Base-by-base conservation (phyloP, 1,140 invertebrate species). In the Lepidotrigona ventralis region DNA sequence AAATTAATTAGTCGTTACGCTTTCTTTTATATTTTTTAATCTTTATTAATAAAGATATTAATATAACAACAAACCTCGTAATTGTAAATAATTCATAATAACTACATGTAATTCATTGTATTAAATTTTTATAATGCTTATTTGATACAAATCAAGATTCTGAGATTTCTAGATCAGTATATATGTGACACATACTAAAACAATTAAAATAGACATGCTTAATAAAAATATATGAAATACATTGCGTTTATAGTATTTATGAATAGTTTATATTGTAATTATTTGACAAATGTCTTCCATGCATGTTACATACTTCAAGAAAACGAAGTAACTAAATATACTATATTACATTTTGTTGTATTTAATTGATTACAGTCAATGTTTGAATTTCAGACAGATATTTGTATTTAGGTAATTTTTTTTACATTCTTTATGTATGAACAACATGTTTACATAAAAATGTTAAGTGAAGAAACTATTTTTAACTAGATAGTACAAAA, bases 11-110 rank as follows among this genome's bases (percentile, higher is more conserved):
- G 11, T 79, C 2, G 11, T 71, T 58, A 26, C 19, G 2, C 15
- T 79, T 29, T 51, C 29, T 68, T 51, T 58, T 23, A 69, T 72
- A 76, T 51, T 46, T 72, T 71, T 56, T 72, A 71, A 46, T 72
- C 56, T n/a, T 72, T 33, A 33, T 46, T 46, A 71, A 79, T 79
- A 60, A 74, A 81, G 46, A 75, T 69, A 84, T 51, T 56, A 69
- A 54, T 81, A 23, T 56, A 81, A 75, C 26, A 39, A 60, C 39
- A 71, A 79, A n/a, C 0, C 39, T 84, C 3, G 39, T 74, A 60
- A 75, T 33, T 84, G 78, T 84, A 84, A 68, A 84, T 84, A 84
- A 74, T n/a, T 83, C 19, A 63, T 79, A 83, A 64, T 29, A 68
- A 56, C 51, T 83, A 63, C 8, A 33, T 51, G 56, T 81, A 66